Conservation (phyloP, 2,113 vertebrate species). For the Apeltes quadracus region DNA sequence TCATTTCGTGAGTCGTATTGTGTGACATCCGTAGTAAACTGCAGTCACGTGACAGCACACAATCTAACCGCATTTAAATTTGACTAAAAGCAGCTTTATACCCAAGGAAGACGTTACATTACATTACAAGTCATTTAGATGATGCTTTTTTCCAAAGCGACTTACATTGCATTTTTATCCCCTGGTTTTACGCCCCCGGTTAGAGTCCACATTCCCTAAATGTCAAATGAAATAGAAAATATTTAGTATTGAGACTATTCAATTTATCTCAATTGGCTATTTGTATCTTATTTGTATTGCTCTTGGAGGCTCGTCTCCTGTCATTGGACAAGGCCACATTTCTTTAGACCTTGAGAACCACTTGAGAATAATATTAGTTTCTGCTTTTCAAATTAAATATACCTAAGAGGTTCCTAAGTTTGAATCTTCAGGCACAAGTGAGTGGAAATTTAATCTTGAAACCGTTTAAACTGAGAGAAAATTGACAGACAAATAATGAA, state of each 20-base stretch:
- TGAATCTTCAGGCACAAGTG: not conserved
- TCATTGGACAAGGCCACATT: not conserved
- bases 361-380: not conserved
- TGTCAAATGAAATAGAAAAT: not conserved
- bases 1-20: not conserved
- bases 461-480: conserved; percentile 2
- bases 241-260: conserved; percentile 1
- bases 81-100: too few relatives aligned
- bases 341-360: conserved; percentile 13
- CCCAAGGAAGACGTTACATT: too few relatives aligned
- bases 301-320: not conserved
- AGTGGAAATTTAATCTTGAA: conserved; percentile 18
- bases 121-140: too few relatives aligned
- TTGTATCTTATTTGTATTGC: too few relatives aligned
- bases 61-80: too few relatives aligned
- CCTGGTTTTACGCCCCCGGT: too few relatives aligned
- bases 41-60: not conserved
- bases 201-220: not conserved
- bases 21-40: not conserved
- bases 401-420: not conserved
- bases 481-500: not conserved
- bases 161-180: too few relatives aligned
- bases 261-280: not conserved
- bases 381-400: conserved; percentile 16
- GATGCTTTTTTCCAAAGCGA: too few relatives aligned